These are phyloP conservation scores for Caenorhabditis uteleia DNA, from an alignment of 2,888 invertebrate genomes.

Conservation along the genomic window DNA sequence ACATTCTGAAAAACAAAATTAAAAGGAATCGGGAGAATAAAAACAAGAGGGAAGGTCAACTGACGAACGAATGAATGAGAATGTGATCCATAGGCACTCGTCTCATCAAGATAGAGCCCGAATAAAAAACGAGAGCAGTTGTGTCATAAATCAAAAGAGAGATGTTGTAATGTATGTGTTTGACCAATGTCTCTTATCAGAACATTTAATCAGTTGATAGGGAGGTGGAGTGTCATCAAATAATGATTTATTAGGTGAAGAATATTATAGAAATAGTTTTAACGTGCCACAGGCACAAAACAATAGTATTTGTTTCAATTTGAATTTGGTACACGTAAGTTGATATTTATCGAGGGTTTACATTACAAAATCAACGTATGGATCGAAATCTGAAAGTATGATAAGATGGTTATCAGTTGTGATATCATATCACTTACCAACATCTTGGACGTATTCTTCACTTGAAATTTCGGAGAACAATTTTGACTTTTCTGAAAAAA, in stretches of 20 bases:
- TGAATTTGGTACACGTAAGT: too few relatives aligned
- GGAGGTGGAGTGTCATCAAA: neutral
- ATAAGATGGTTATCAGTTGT: neutral
- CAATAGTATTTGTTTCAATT: too few relatives aligned
- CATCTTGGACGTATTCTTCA: constrained; percentile 37
- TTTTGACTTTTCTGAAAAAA: constrained; percentile 31
- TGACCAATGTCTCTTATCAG: neutral
- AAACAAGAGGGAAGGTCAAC: too few relatives aligned
- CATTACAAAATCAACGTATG: constrained; percentile 34
- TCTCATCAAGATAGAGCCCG: constrained; percentile 2
- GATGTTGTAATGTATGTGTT: constrained; percentile 20
- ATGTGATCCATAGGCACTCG: neutral
- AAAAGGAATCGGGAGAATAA: neutral
- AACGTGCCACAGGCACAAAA: neutral
- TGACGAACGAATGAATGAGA: too few relatives aligned
- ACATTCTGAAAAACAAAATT: constrained; percentile 31
- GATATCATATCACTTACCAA: constrained; percentile 1
- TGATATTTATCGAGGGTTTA: too few relatives aligned
- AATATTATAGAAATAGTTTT: neutral
- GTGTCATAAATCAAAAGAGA: constrained; percentile 22
- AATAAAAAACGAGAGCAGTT: neutral
- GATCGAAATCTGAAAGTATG: constrained; percentile 19
- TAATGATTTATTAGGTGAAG: neutral
- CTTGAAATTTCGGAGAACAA: constrained; percentile 24
- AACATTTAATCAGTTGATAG: neutral